Conservation (phyloP, 2,888 invertebrate species). For the Hedya salicella region DNA sequence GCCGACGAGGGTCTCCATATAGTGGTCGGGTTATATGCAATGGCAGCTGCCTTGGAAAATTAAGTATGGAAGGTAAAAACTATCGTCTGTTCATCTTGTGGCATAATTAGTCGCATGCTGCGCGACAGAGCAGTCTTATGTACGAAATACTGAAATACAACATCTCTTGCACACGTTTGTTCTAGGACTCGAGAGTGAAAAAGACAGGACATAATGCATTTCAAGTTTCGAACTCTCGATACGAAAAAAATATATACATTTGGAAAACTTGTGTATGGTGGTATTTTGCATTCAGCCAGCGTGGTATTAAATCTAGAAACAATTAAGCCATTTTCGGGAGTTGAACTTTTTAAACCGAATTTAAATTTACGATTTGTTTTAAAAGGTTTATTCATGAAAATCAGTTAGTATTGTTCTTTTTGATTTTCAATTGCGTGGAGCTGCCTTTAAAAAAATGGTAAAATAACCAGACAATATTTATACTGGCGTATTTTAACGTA, state of each 20-base stretch:
- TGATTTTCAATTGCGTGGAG: not conserved
- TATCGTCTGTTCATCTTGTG: constrained; percentile 64
- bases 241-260: constrained; percentile 50
- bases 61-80: constrained; percentile 60
- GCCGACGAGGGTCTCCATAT: constrained; percentile 9
- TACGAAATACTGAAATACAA: not conserved
- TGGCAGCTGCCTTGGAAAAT: constrained; percentile 48
- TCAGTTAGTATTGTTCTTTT: not conserved
- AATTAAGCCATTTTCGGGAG: constrained; percentile 31
- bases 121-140: constrained; percentile 47
- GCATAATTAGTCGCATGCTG: constrained; percentile 82
- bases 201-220: not conserved
- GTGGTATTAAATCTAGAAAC: constrained; percentile 32
- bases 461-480: no score
- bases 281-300: constrained; percentile 29
- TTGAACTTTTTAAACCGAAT: not conserved
- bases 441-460: no score
- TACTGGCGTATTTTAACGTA: no score
- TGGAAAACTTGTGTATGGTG: constrained; percentile 27
- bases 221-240: not conserved
- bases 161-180: constrained; percentile 5
- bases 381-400: not conserved
- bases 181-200: not conserved
- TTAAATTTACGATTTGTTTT: not conserved
- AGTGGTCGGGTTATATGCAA: constrained; percentile 56